Evolutionary conservation across 92 coral and sea anemone species (phyloP).

Genomic region (Porites divaricata): DNA sequence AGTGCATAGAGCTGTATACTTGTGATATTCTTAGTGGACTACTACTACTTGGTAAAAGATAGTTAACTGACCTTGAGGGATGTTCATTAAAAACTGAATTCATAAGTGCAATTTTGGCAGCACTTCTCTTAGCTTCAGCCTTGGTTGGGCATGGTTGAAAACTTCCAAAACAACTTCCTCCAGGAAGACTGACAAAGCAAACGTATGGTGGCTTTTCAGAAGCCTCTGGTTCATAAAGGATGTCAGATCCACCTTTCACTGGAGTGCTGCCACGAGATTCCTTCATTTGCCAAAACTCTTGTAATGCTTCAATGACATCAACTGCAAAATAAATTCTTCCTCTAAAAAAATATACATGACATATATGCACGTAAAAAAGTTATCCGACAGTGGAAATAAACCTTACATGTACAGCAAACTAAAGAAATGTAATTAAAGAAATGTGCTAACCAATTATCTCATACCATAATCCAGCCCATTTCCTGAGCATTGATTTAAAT

Average conservation of each 20-base stretch:
- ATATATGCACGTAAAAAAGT: too few species aligned
- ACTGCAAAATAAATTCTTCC: constrained; percentile 32
- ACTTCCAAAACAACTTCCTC: constrained; percentile 95
- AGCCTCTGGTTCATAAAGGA: constrained; percentile 78
- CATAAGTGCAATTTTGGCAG: constrained; percentile 95
- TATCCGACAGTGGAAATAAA: too few species aligned
- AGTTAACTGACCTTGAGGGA: constrained; percentile 76
- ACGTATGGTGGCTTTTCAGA: constrained; percentile 90
- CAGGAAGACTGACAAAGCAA: constrained; percentile 89
- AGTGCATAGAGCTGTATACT: too few species aligned
- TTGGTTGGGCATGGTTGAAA: constrained; percentile 91
- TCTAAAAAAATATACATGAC: too few species aligned
- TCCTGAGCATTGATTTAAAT: too few species aligned
- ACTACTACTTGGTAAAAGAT: too few species aligned
- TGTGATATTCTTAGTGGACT: too few species aligned
- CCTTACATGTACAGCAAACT: too few species aligned
- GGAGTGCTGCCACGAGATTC: constrained; percentile 55
- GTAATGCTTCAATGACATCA: constrained; percentile 83
- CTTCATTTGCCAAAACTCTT: constrained; percentile 97
- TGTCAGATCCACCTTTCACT: constrained; percentile 40
- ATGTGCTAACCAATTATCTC: too few species aligned
- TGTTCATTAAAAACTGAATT: constrained; percentile 95
- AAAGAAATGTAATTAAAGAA: too few species aligned
- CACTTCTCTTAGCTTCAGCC: constrained; percentile 91
- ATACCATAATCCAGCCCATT: too few species aligned